Evolutionary conservation across 1,140 invertebrate genomes (phyloP).

Genomic region (Drosophila albomicans): DNA sequence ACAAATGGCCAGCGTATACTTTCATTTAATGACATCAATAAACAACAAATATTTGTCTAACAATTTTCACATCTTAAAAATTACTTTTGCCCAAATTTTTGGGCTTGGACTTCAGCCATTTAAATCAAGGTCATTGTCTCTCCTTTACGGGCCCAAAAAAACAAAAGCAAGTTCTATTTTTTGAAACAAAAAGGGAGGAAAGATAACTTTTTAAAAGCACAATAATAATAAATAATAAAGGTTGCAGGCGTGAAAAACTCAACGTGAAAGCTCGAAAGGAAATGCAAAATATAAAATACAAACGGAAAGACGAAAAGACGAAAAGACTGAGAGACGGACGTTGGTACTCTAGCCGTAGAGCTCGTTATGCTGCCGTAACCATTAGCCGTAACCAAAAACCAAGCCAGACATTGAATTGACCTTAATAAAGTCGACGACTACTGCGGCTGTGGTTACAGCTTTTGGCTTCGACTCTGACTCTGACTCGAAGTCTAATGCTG

Average conservation of each 20-base stretch:
- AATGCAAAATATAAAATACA: constrained; percentile 58
- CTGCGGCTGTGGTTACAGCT: constrained; percentile 26
- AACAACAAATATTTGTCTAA: background rate
- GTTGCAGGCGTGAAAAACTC: constrained; percentile 57
- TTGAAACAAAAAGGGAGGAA: constrained; percentile 7
- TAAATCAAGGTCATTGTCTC: constrained; percentile 35
- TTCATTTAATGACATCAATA: background rate
- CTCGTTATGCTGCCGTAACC: constrained; percentile 60
- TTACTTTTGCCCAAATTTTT: background rate
- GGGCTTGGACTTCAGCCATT: background rate
- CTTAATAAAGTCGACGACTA: constrained; percentile 76
- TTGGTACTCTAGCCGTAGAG: constrained; percentile 14
- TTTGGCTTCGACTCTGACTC: constrained; percentile 19
- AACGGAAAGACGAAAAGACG: constrained; percentile 6
- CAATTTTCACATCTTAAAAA: background rate
- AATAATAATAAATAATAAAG: constrained; percentile 68
- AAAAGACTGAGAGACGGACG: background rate
- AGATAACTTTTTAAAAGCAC: constrained; percentile 54
- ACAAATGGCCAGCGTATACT: background rate
- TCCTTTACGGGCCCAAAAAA: constrained; percentile 15
- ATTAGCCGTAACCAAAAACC: constrained; percentile 72
- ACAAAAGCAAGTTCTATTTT: constrained; percentile 30
- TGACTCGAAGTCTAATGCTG: no score
- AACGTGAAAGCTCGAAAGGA: constrained; percentile 28
- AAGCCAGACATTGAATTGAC: constrained; percentile 79